Evolutionary conservation across 2,797 vertebrate genomes (phyloP).

Genomic region (Harpagifer antarcticus): DNA sequence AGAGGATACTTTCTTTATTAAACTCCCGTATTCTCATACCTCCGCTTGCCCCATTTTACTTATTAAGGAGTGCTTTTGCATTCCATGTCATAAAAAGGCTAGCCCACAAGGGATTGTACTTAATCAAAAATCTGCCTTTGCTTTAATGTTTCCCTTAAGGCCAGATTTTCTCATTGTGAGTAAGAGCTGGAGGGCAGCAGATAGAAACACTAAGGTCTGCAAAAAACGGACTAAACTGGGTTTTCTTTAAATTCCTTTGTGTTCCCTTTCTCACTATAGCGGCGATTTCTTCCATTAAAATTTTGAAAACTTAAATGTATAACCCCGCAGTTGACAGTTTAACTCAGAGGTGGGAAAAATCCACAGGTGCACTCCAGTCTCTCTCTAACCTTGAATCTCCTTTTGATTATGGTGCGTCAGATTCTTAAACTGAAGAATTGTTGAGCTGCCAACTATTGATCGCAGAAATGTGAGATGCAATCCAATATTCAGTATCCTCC

Average conservation of each 20-base stretch:
- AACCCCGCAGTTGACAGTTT: background rate
- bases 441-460: conserved; percentile 67
- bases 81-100: conserved; percentile 43
- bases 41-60: conserved; percentile 33
- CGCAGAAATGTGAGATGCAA: conserved; percentile 48
- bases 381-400: conserved; percentile 54
- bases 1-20: background rate
- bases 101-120: conserved; percentile 24
- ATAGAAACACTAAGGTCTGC: conserved; percentile 14
- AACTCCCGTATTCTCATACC: conserved; percentile 19
- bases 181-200: conserved; percentile 2
- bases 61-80: conserved; percentile 14
- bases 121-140: conserved; percentile 39
- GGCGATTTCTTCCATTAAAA: background rate
- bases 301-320: background rate
- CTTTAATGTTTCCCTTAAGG: conserved; percentile 50
- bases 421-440: conserved; percentile 29
- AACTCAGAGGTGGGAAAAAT: background rate
- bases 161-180: conserved; percentile 34
- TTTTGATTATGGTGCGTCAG: conserved; percentile 47
- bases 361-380: background rate
- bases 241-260: background rate
- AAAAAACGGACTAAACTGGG: background rate
- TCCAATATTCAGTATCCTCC: conserved; percentile 59
- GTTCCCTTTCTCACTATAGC: background rate